phyloP scores from a whole-genome alignment of 1,140 invertebrate genomes.

The Papilio machaon region DNA sequence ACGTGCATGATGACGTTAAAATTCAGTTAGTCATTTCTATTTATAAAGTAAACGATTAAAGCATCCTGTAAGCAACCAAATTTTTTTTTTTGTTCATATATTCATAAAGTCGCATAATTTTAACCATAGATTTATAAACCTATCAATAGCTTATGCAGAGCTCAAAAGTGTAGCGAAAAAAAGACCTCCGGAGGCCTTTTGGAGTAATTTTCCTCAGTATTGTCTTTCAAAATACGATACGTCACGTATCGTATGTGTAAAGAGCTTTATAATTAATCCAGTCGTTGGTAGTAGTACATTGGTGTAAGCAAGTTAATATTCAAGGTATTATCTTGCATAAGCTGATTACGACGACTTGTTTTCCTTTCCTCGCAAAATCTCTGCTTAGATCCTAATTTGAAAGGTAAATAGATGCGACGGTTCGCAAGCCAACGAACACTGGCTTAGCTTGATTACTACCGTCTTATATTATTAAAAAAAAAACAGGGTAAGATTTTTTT shows the following conservation, averaged over 20 bases:
- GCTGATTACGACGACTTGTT: constrained; percentile 13
- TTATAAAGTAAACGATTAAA: no score
- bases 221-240: no score
- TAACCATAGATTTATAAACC: no score
- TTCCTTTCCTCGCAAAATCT: constrained; percentile 20
- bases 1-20: no score
- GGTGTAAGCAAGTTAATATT: constrained; percentile 4
- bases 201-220: no score
- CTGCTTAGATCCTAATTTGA: constrained; percentile 14
- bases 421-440: not conserved
- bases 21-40: no score
- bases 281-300: not conserved
- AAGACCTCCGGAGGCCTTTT: no score
- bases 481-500: not conserved
- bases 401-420: constrained; percentile 19
- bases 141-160: no score
- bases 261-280: not conserved
- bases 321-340: constrained; percentile 16
- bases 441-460: not conserved
- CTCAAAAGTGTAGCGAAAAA: no score
- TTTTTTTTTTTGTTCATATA: no score
- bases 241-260: not conserved
- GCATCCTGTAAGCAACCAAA: no score
- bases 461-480: not conserved
- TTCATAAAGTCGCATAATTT: no score